phyloP scores from a whole-genome alignment of 2,888 invertebrate genomes.

The Melolontha melolontha region DNA sequence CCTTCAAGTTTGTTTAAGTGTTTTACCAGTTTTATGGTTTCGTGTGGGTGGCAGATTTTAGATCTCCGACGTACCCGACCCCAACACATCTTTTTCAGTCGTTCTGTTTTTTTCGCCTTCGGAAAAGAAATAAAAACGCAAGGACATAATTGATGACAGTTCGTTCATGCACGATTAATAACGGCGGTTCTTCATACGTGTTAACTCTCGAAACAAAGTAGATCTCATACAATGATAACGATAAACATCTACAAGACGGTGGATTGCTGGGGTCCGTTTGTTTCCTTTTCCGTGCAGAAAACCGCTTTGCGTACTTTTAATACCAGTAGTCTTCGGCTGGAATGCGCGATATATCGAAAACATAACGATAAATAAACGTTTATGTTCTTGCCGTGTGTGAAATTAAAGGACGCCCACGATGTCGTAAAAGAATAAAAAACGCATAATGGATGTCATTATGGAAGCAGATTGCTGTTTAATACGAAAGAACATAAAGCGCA shows the following conservation, averaged over 20 bases:
- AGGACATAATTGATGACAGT: slow-evolving; percentile 21
- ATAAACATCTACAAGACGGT: slow-evolving; percentile 24
- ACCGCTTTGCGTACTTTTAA: slow-evolving; percentile 39
- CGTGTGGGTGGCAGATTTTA: slow-evolving; percentile 49
- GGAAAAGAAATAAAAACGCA: neutral
- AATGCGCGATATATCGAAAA: slow-evolving; percentile 43
- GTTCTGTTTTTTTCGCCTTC: slow-evolving; percentile 11
- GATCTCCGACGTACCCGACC: neutral
- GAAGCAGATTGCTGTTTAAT: slow-evolving; percentile 31
- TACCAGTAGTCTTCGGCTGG: slow-evolving; percentile 41
- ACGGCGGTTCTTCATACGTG: slow-evolving; percentile 9
- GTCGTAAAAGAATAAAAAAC: slow-evolving; percentile 9
- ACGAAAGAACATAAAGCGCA: slow-evolving; percentile 27
- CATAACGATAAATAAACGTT: slow-evolving; percentile 42
- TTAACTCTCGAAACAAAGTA: slow-evolving; percentile 21
- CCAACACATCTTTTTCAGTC: slow-evolving; percentile 4
- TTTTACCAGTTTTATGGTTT: slow-evolving; percentile 51
- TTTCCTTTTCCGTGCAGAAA: slow-evolving; percentile 23
- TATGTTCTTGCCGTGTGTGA: slow-evolving; percentile 38
- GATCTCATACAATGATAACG: slow-evolving; percentile 24
- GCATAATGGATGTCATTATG: slow-evolving; percentile 28
- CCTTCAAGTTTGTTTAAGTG: slow-evolving; percentile 48
- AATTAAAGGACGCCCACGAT: slow-evolving; percentile 42
- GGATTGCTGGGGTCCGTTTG: slow-evolving; percentile 10
- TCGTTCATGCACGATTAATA: slow-evolving; percentile 27